Evolutionary conservation across 1,140 invertebrate species (phyloP).

Genomic region (Bombus soroeensis): DNA sequence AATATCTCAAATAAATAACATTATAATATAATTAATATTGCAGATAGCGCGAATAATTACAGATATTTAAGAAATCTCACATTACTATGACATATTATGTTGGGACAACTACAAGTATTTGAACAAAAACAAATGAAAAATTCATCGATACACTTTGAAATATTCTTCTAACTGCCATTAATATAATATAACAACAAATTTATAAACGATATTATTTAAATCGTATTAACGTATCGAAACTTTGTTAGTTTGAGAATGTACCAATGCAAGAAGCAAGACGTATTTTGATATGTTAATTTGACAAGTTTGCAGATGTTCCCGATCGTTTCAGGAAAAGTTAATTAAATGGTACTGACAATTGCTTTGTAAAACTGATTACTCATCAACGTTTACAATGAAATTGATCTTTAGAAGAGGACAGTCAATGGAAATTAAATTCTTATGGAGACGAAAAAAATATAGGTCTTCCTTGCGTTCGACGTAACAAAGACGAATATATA

Average conservation of each 20-base stretch:
- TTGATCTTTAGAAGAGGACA: background rate
- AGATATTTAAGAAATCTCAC: too few relatives aligned
- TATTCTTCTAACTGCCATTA: background rate
- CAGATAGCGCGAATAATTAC: background rate
- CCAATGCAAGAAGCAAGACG: background rate
- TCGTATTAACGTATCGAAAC: background rate
- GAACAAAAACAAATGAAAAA: background rate
- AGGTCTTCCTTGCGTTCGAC: constrained; percentile 61
- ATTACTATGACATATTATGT: background rate
- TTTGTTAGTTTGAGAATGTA: background rate
- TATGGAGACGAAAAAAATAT: constrained; percentile 32
- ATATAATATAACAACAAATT: background rate
- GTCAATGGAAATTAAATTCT: background rate
- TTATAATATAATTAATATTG: background rate
- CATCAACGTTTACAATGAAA: constrained; percentile 2
- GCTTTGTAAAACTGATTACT: constrained; percentile 13
- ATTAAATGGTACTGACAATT: background rate
- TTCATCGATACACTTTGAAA: background rate
- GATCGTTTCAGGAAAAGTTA: background rate
- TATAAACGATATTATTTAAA: background rate
- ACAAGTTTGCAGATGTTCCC: background rate
- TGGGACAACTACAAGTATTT: background rate
- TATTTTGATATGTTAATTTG: background rate
- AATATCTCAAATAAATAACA: background rate
- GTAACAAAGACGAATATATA: constrained; percentile 42